These are phyloP conservation scores for Phylloscopus collybita DNA, from an alignment of 2,797 vertebrate species.

Conservation along the genomic window DNA sequence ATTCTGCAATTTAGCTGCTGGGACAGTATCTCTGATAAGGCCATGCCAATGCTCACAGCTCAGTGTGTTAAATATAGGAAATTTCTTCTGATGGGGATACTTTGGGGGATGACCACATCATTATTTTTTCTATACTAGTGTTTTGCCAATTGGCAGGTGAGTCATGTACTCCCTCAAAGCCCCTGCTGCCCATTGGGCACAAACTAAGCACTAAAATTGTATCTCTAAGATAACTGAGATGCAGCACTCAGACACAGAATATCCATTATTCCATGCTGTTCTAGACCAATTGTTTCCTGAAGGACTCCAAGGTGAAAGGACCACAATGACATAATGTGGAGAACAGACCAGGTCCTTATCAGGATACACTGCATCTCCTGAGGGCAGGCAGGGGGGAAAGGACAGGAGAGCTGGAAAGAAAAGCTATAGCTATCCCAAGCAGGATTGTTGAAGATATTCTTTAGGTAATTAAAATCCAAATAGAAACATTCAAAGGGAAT, in stretches of 20 bases:
- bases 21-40: background rate
- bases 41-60: background rate
- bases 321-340: background rate
- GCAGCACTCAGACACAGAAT: background rate
- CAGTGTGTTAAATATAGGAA: background rate
- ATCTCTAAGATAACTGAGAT: background rate
- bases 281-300: background rate
- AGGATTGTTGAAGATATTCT: background rate
- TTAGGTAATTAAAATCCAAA: background rate
- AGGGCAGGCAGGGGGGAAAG: background rate
- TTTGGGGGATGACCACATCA: background rate
- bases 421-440: background rate
- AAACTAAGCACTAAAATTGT: background rate
- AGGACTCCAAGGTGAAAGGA: background rate
- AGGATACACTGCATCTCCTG: background rate
- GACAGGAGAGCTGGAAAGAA: background rate
- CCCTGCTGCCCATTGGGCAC: background rate
- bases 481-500: background rate
- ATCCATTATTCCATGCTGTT: background rate
- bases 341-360: background rate
- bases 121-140: background rate
- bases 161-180: background rate
- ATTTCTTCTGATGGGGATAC: background rate
- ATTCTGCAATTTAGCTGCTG: background rate
- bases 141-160: background rate